phyloP scores from a whole-genome alignment of 2,888 invertebrate species.

The Scaptomyza parva region DNA sequence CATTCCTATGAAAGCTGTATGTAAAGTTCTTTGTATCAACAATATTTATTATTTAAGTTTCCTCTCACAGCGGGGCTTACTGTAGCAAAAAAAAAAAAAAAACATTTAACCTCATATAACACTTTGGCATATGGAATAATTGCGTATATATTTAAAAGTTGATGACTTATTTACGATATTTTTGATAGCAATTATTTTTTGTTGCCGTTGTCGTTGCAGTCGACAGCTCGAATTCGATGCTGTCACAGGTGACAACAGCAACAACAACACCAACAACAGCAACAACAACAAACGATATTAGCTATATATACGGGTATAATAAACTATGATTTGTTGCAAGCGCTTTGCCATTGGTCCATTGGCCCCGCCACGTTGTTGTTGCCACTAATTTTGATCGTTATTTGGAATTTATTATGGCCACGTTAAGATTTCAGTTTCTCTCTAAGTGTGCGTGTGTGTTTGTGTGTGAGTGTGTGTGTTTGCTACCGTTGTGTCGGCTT shows the following conservation, averaged over 20 bases:
- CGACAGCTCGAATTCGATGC: conserved; percentile 41
- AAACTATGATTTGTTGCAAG: conserved; percentile 71
- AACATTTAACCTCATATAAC: conserved; percentile 7
- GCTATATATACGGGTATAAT: conserved; percentile 35
- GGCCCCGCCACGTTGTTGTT: conserved; percentile 19
- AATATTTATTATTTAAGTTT: neutral
- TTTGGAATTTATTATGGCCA: conserved; percentile 67
- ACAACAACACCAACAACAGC: conserved; percentile 20
- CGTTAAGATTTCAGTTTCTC: conserved; percentile 16
- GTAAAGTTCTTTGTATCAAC: too few species aligned
- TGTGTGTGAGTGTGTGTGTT: neutral
- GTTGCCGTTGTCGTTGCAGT: conserved; percentile 32
- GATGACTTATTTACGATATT: conserved; percentile 74
- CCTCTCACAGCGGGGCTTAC: conserved; percentile 1
- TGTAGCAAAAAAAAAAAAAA: conserved; percentile 30
- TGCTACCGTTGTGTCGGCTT: conserved; percentile 61
- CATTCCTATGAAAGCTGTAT: too few species aligned
- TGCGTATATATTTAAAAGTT: conserved; percentile 30
- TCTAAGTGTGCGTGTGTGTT: neutral
- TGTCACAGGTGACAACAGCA: conserved; percentile 39
- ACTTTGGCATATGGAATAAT: conserved; percentile 33
- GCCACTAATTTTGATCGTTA: conserved; percentile 67
- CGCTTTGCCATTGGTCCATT: conserved; percentile 37
- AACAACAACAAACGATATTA: conserved; percentile 18
- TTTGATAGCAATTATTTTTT: conserved; percentile 58